Base-by-base conservation (phyloP, 1,140 invertebrate species). In the Aplysia californica region DNA sequence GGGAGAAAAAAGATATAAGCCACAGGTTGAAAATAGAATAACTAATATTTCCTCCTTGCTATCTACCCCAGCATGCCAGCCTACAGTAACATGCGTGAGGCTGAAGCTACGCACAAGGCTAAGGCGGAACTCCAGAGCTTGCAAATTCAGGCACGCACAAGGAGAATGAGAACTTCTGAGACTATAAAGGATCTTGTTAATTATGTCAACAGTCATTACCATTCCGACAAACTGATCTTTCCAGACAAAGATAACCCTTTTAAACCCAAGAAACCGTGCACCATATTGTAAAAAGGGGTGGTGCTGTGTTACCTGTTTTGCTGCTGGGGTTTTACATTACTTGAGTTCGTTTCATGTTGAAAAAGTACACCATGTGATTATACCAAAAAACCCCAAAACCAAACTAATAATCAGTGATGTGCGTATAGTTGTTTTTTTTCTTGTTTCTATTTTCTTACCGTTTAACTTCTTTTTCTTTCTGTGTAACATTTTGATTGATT, bases 181-280 rank as follows among this genome's bases (percentile, higher is more conserved):
- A 77, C 82, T 18, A 70, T 83, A 21, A 61, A 50, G 29, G 78
- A 82, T 26, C 61, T 83, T 44, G 38, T 80, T 44, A 41, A 66
- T 23, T 83, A 79, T 50, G 75, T 68, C 36, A 68, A 78, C 36
- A 35, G 72, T 6, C 68, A 77, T 55, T 72, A 78, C 44, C 33
- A 56, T 3, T 50, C 29, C 68, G 82, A 83, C 41, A 74, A 38
- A 21, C 69, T 83, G 5, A 83, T 83, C 10, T 67, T 78, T 58
- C 82, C 82, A 39, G 82, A 81, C 18, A 83, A 81, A 38, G 78
- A 78, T n/a, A 83, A 83, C 41, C 82, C 80, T 0, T 83, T 83
- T 73, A 81, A 78, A 58, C 75, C 68, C 6, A 79, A 81, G 70
- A 81, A 79, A 67, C 41, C 35, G 18, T 83, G 80, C 65, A 69